Conservation (phyloP, 2,888 invertebrate species). For the Leucania comma region DNA sequence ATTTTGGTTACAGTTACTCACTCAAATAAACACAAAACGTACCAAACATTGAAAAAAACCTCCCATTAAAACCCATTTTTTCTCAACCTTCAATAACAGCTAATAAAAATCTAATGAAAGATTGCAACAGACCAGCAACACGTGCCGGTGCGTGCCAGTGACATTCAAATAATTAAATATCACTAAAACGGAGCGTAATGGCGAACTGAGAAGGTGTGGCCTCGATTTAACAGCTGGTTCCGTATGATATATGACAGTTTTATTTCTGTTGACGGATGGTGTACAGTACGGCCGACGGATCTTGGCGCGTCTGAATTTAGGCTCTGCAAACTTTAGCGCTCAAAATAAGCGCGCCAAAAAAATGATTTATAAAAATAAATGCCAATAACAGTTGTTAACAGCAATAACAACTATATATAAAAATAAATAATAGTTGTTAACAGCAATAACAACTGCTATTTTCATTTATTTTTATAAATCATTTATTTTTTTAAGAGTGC, state of each 20-base stretch:
- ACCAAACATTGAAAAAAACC: not conserved
- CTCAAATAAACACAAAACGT: not conserved
- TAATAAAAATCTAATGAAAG: slow-evolving; percentile 48
- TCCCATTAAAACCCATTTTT: slow-evolving; percentile 20
- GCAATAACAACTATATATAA: no score
- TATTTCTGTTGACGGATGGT: slow-evolving; percentile 10
- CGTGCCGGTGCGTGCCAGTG: slow-evolving; percentile 63
- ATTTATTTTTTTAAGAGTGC: no score
- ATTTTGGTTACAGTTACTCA: no score
- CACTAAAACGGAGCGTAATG: slow-evolving; percentile 54
- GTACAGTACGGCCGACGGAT: no score
- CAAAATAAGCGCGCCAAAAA: no score
- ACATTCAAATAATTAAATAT: slow-evolving; percentile 64
- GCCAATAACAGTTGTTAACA: no score
- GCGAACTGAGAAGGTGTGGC: slow-evolving; percentile 31
- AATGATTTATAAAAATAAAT: no score
- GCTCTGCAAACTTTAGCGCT: no score
- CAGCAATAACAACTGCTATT: no score
- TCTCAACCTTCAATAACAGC: slow-evolving; percentile 34
- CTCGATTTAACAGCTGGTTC: slow-evolving; percentile 46
- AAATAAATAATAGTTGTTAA: no score
- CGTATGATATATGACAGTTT: slow-evolving; percentile 32
- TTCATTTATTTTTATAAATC: no score
- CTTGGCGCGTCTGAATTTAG: no score
- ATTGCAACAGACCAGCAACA: slow-evolving; percentile 54